Percentiles rank a stretch among this genome's conserved stretches.
Evolutionary conservation across 2,797 vertebrate species (phyloP).

Genomic region (Pangasius mekongensis): DNA sequence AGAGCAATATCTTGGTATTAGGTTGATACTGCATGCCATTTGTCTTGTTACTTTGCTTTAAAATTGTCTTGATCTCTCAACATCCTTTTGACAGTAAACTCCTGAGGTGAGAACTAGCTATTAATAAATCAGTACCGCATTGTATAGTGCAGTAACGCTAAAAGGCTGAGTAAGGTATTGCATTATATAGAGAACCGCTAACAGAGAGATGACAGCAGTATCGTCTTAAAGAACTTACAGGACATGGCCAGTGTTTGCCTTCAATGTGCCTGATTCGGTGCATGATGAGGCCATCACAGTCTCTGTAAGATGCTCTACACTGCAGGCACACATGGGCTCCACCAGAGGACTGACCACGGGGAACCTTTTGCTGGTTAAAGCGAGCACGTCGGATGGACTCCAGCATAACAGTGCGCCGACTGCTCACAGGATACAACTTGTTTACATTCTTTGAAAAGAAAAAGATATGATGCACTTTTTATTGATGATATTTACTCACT

Average conservation of each 20-base stretch:
- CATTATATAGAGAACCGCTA: background rate
- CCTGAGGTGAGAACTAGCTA: no score
- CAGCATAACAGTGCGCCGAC: constrained; percentile 62
- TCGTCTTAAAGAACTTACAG: constrained; percentile 66
- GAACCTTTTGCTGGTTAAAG: constrained; percentile 72
- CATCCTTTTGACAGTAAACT: background rate
- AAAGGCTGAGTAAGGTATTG: background rate
- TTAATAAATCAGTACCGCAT: background rate
- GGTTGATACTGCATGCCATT: no score
- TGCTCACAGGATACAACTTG: constrained; percentile 59
- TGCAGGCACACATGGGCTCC: constrained; percentile 74
- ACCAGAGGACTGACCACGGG: constrained; percentile 70
- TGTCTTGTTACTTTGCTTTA: background rate
- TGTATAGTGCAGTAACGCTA: background rate
- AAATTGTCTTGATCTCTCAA: background rate
- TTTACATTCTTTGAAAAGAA: constrained; percentile 62
- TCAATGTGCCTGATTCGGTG: constrained; percentile 79
- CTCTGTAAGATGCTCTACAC: constrained; percentile 73
- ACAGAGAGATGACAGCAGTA: background rate
- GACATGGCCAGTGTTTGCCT: constrained; percentile 84
- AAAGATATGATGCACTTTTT: background rate
- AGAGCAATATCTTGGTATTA: background rate
- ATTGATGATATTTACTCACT: background rate
- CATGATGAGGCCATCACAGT: constrained; percentile 81
- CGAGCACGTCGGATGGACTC: constrained; percentile 70